Evolutionary conservation across 2,797 vertebrate species (phyloP).

Genomic region (Sciaenops ocellatus): DNA sequence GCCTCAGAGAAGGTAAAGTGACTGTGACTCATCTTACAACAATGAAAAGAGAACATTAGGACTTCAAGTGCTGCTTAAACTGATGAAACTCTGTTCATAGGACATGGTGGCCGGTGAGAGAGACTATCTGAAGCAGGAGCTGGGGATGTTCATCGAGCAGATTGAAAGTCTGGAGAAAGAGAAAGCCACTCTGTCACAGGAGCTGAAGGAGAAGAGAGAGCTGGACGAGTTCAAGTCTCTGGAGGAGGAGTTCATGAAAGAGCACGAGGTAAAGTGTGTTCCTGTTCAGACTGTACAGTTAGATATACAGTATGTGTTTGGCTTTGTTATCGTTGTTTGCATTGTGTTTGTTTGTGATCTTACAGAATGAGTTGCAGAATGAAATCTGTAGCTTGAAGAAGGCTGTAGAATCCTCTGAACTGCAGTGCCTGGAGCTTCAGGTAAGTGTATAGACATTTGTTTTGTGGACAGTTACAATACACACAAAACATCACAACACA

Average conservation of each 20-base stretch:
- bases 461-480: no score
- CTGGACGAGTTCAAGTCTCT: conserved; percentile 89
- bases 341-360: conserved; percentile 55
- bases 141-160: conserved; percentile 67
- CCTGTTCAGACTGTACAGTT: background rate
- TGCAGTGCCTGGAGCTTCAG: conserved; percentile 87
- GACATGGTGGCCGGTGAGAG: conserved; percentile 69
- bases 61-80: background rate
- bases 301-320: background rate
- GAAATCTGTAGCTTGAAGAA: conserved; percentile 88
- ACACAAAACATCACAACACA: background rate
- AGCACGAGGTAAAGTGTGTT: conserved; percentile 88
- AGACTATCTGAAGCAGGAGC: conserved; percentile 76
- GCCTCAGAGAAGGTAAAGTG: conserved; percentile 86
- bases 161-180: conserved; percentile 64
- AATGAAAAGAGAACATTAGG: no score
- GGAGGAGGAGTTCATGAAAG: conserved; percentile 87
- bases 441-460: no score
- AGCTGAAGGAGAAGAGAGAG: conserved; percentile 86
- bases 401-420: conserved; percentile 82
- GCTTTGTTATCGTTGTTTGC: conserved; percentile 23
- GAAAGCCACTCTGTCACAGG: conserved; percentile 62
- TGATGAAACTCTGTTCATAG: conserved; percentile 50
- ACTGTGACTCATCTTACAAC: no score
- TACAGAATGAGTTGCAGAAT: conserved; percentile 88